Conservation (phyloP, 1,140 invertebrate species). For the Dreissena rostriformis region DNA sequence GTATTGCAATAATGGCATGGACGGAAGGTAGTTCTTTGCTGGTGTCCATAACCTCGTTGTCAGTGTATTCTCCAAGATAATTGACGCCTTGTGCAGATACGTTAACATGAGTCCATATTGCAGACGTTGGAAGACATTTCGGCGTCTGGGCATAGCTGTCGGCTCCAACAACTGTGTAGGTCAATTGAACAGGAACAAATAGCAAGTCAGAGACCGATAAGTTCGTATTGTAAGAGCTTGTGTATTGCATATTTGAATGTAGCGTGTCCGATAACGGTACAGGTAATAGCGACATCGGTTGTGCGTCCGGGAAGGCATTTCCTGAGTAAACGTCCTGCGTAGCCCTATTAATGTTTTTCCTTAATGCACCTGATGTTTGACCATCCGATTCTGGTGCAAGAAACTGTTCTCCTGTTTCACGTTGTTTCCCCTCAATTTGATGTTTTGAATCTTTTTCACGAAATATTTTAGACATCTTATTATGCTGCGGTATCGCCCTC, state of each 20-base stretch:
- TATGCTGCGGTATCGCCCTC: not conserved
- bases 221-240: too few species aligned
- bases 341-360: not conserved
- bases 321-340: not conserved
- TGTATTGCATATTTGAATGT: too few species aligned
- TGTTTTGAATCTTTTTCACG: too few species aligned
- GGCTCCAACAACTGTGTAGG: not conserved
- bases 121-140: constrained; percentile 1
- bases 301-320: not conserved
- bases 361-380: not conserved
- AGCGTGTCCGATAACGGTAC: not conserved
- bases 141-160: not conserved
- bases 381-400: constrained; percentile 22
- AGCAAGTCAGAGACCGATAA: not conserved
- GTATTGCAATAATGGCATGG: constrained; percentile 3
- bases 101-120: not conserved
- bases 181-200: constrained; percentile 13
- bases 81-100: constrained; percentile 5
- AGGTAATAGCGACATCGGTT: constrained; percentile 7
- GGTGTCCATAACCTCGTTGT: not conserved
- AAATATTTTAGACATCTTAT: too few species aligned
- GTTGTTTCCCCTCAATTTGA: too few species aligned
- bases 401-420: not conserved
- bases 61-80: constrained; percentile 25
- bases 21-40: not conserved